phyloP scores from a whole-genome alignment of 2,888 invertebrate species.

The Escarpia spicata region DNA sequence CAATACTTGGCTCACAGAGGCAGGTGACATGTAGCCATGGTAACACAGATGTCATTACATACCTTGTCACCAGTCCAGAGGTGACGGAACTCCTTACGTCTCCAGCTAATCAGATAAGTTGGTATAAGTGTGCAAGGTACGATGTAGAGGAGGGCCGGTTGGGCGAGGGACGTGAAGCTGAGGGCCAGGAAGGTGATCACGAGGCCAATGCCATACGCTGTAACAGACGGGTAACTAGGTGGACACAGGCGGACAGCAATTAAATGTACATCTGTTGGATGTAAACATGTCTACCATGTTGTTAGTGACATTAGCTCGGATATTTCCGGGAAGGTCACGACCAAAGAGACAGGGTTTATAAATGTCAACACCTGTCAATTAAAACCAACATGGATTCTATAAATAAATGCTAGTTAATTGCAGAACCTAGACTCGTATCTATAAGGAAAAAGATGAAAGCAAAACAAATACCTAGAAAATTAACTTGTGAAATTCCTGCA shows the following conservation, averaged over 20 bases:
- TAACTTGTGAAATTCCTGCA: no score
- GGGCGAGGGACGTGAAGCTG: slow-evolving; percentile 68
- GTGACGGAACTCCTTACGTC: slow-evolving; percentile 35
- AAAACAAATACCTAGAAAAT: background rate
- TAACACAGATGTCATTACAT: background rate
- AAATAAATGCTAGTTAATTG: background rate
- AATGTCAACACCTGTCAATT: no score
- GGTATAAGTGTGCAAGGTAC: slow-evolving; percentile 42
- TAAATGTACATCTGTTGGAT: no score
- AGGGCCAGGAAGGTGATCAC: slow-evolving; percentile 69
- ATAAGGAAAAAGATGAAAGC: background rate
- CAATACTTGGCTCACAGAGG: no score
- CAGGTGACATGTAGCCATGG: background rate
- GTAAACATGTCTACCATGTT: no score
- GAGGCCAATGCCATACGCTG: slow-evolving; percentile 70
- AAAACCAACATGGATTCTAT: background rate
- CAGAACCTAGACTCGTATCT: background rate
- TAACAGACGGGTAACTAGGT: background rate
- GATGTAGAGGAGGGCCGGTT: slow-evolving; percentile 71
- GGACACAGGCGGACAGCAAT: no score
- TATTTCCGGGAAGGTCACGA: no score
- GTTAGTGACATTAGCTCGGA: no score
- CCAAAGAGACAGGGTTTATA: no score
- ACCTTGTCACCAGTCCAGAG: slow-evolving; percentile 37
- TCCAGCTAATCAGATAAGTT: slow-evolving; percentile 28